Evolutionary conservation across 37 sponge, comb jelly and placozoan genomes (phyloP).

Genomic region (Geodia barretti): DNA sequence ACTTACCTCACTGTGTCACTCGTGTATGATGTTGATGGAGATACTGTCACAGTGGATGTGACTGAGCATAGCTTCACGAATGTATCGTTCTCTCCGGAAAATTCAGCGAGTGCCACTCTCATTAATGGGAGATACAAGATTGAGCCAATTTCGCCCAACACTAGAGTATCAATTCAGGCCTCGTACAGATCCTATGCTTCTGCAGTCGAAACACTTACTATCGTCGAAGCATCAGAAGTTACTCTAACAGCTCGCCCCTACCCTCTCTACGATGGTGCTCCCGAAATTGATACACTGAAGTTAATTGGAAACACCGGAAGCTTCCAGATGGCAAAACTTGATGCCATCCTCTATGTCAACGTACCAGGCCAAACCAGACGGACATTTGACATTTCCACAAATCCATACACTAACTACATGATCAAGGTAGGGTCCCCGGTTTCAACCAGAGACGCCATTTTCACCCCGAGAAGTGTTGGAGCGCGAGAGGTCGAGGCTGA

Average conservation of each 20-base stretch:
- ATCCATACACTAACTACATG: neutral
- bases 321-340: slow-evolving; percentile 40
- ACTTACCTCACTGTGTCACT: slow-evolving; percentile 22
- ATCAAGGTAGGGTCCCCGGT: neutral
- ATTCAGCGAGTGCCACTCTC: neutral
- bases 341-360: slow-evolving; percentile 1
- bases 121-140: neutral
- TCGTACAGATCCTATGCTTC: slow-evolving; percentile 27
- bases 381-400: neutral
- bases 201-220: neutral
- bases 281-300: slow-evolving; percentile 15
- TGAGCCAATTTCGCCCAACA: neutral
- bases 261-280: slow-evolving; percentile 59
- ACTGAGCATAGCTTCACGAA: neutral
- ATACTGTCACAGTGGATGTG: slow-evolving; percentile 10
- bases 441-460: neutral
- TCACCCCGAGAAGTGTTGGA: neutral
- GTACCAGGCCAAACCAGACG: neutral
- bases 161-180: neutral
- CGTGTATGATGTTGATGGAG: neutral
- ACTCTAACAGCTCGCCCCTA: slow-evolving; percentile 25
- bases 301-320: slow-evolving; percentile 22
- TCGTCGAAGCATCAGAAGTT: neutral
- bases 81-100: slow-evolving; percentile 2
- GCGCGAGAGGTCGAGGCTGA: neutral